phyloP scores from a whole-genome alignment of 2,888 invertebrate species.

The Megalurothrips usitatus region DNA sequence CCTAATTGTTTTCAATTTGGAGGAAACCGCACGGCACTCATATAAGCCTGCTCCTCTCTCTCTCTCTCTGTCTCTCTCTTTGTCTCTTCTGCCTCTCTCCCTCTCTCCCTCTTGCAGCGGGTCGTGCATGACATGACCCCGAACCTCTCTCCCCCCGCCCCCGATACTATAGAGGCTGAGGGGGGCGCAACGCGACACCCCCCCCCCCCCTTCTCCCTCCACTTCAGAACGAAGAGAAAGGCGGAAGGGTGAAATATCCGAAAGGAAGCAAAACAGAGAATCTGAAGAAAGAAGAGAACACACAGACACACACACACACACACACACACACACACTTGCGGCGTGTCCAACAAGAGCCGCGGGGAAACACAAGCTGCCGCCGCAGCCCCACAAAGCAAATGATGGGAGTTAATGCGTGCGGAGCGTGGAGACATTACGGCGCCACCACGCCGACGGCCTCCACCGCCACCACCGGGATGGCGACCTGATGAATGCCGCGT shows the following conservation, averaged over 20 bases:
- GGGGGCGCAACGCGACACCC: neutral
- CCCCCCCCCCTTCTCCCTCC: neutral
- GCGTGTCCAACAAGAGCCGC: too few species aligned
- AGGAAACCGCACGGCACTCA: slow-evolving; percentile 14
- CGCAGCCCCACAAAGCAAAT: too few species aligned
- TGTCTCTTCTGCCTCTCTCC: too few species aligned
- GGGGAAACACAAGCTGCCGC: too few species aligned
- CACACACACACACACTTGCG: neutral
- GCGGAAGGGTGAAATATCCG: neutral
- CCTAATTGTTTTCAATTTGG: slow-evolving; percentile 25
- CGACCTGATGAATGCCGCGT: neutral
- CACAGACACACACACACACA: neutral
- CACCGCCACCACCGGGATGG: neutral
- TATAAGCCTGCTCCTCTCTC: neutral
- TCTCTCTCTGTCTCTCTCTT: too few species aligned
- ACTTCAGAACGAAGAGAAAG: too few species aligned
- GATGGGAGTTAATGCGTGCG: too few species aligned
- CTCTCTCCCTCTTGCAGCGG: too few species aligned
- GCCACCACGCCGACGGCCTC: too few species aligned
- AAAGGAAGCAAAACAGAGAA: slow-evolving; percentile 41
- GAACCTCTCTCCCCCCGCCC: neutral
- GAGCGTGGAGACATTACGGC: too few species aligned
- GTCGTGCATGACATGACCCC: too few species aligned
- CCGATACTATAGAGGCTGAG: slow-evolving; percentile 40
- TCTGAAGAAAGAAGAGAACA: slow-evolving; percentile 29